Conservation (phyloP, 2,888 invertebrate genomes). For the Eumacrocentrus americanus region DNA sequence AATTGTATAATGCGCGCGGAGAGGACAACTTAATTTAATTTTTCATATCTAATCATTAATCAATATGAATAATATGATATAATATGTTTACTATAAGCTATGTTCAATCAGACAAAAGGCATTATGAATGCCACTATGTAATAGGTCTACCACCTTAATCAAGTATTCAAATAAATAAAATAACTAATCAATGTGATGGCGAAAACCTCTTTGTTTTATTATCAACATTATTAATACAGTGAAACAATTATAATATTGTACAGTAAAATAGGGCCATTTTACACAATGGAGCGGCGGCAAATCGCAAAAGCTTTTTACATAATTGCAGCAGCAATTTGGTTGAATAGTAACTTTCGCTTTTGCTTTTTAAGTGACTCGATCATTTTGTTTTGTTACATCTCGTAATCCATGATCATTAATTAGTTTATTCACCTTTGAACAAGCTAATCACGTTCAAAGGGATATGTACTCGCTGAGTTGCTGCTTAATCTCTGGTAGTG, state of each 20-base stretch:
- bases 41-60: too few species aligned
- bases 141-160: too few species aligned
- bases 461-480: constrained; percentile 71
- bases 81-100: not conserved
- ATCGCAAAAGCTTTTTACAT: constrained; percentile 49
- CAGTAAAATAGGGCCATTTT: constrained; percentile 57
- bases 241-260: constrained; percentile 54
- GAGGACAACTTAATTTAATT: too few species aligned
- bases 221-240: constrained; percentile 58
- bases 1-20: too few species aligned
- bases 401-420: constrained; percentile 1
- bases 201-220: constrained; percentile 43
- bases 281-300: constrained; percentile 41
- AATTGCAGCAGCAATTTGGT: not conserved
- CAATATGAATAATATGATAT: too few species aligned
- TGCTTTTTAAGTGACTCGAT: not conserved
- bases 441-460: constrained; percentile 50
- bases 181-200: not conserved
- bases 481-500: constrained; percentile 73
- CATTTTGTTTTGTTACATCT: not conserved
- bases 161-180: not conserved
- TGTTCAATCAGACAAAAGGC: too few species aligned
- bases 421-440: too few species aligned
- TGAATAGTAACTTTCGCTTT: not conserved
- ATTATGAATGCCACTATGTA: too few species aligned